phyloP scores from a whole-genome alignment of 2,888 invertebrate species.

The Pediacus dermestoides region DNA sequence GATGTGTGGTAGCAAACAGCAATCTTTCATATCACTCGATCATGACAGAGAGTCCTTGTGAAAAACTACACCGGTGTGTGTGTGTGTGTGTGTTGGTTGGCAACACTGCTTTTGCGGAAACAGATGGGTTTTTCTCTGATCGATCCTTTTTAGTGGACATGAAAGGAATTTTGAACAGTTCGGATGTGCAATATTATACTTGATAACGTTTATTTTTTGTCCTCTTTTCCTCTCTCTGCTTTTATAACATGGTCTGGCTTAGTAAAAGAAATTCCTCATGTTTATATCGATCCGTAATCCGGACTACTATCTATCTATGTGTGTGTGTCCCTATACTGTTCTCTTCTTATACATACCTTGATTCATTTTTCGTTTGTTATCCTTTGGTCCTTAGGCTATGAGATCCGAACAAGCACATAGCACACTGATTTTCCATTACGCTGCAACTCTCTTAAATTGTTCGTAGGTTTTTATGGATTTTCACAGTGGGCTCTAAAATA shows the following conservation, averaged over 20 bases:
- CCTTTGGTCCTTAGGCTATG: too few species aligned
- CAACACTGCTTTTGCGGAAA: conserved; percentile 19
- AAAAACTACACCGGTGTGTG: conserved; percentile 7
- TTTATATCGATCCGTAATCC: conserved; percentile 19
- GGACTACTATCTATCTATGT: background rate
- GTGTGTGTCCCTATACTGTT: background rate
- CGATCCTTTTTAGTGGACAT: conserved; percentile 34
- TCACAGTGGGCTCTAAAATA: too few species aligned
- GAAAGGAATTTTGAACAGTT: conserved; percentile 39
- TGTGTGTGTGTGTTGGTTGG: conserved; percentile 2
- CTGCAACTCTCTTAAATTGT: too few species aligned
- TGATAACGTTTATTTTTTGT: conserved; percentile 37
- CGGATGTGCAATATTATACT: conserved; percentile 38
- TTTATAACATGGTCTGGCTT: conserved; percentile 17
- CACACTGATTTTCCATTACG: conserved; percentile 4
- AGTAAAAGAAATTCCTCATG: conserved; percentile 28
- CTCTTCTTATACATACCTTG: background rate
- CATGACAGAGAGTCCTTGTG: conserved; percentile 7
- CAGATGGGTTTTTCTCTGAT: conserved; percentile 36
- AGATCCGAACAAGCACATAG: too few species aligned
- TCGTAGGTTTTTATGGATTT: too few species aligned
- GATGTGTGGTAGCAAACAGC: too few species aligned
- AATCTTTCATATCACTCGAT: conserved; percentile 12
- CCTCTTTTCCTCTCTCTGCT: conserved; percentile 18
- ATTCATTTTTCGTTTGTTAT: conserved; percentile 6